phyloP scores from a whole-genome alignment of 2,797 vertebrate species.

The Coluber constrictor region DNA sequence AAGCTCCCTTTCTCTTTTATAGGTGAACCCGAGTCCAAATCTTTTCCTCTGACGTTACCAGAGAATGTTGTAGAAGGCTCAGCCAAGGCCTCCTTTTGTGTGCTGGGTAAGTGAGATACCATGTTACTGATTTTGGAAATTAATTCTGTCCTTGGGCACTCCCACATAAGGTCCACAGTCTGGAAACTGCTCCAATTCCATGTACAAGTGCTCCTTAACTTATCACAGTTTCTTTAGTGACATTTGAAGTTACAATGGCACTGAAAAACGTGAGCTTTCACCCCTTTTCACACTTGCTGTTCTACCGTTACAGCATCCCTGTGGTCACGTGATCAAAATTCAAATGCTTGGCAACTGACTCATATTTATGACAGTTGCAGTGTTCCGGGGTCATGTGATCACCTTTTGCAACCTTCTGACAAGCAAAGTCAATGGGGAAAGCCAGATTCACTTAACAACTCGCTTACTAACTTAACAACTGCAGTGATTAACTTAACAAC shows the following conservation, averaged over 20 bases:
- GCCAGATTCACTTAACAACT: too few species aligned
- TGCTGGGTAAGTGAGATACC: conserved; percentile 72
- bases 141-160: conserved; percentile 49
- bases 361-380: not conserved
- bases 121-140: not conserved
- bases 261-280: too few species aligned
- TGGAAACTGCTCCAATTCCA: not conserved
- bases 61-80: conserved; percentile 77
- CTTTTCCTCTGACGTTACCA: conserved; percentile 74
- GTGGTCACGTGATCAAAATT: too few species aligned
- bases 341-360: not conserved
- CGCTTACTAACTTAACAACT: too few species aligned
- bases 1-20: not conserved
- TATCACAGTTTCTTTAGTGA: too few species aligned
- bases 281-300: too few species aligned
- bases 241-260: not conserved
- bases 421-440: too few species aligned
- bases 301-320: too few species aligned
- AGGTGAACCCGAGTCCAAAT: not conserved
- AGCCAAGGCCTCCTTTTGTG: conserved; percentile 74
- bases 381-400: too few species aligned
- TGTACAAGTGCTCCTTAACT: not conserved
- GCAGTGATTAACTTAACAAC: too few species aligned
- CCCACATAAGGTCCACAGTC: not conserved
- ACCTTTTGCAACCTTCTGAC: too few species aligned